Percentiles rank a stretch among this genome's conserved stretches.
These are phyloP conservation scores for Danio rerio DNA, from an alignment of 2,113 vertebrate genomes.

Conservation along the genomic window DNA sequence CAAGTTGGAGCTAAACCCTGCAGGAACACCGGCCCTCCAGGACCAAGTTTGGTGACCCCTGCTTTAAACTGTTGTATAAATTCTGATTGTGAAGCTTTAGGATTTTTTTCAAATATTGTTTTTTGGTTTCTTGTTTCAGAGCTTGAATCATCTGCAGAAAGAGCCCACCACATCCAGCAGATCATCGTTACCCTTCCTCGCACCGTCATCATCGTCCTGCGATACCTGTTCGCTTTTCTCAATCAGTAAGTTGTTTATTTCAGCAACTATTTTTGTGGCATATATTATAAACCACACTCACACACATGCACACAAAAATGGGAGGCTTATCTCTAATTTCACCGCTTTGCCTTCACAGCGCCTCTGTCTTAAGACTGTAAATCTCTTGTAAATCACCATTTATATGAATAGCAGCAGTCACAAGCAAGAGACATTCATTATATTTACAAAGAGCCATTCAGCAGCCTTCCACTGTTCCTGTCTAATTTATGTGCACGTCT, in stretches of 20 bases:
- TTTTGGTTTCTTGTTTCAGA: conserved; percentile 78
- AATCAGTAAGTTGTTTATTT: conserved; percentile 87
- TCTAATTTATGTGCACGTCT: conserved; percentile 52
- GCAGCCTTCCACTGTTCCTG: conserved; percentile 33
- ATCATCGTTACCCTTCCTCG: conserved; percentile 89
- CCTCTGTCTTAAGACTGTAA: conserved; percentile 29
- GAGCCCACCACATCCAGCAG: conserved; percentile 94
- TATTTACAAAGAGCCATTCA: conserved; percentile 51
- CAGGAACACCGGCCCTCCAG: too few relatives aligned
- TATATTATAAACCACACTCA: background rate
- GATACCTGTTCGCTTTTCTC: conserved; percentile 98
- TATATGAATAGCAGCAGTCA: conserved; percentile 42
- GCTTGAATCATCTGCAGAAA: conserved; percentile 85
- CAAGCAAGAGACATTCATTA: conserved; percentile 46
- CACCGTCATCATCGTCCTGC: conserved; percentile 93
- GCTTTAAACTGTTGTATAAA: background rate
- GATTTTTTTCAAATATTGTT: background rate
- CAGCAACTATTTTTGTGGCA: background rate
- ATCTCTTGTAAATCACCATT: conserved; percentile 46
- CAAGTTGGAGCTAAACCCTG: too few relatives aligned
- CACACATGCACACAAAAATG: background rate
- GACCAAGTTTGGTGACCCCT: too few relatives aligned
- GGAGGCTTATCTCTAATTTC: background rate
- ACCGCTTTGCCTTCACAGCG: background rate
- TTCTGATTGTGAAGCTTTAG: background rate